Base-by-base conservation (phyloP, 1,140 invertebrate species). In the Aphelinus atriplicis region DNA sequence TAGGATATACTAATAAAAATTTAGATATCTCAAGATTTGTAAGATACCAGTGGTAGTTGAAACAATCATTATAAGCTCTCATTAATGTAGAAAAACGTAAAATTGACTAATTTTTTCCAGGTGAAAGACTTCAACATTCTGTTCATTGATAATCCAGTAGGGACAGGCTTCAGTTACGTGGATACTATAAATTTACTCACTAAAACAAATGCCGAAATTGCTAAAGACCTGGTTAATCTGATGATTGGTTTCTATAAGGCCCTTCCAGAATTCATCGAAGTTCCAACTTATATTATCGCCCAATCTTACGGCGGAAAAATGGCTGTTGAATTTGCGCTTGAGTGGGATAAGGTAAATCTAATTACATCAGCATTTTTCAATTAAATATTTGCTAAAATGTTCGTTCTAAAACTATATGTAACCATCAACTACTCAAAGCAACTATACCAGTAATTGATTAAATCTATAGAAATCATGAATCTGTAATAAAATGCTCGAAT, bases 231-330 rank as follows among this genome's bases (percentile, higher is more conserved):
- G 65, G 87, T 96, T 0, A 88, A 89, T 57, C 85, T 95, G 4
- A 89, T 96, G 81, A 89, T 88, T 82, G 87, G 87, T 2, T 93
- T 96, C 76, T 91, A 92, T 62, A 80, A 88, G 9, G 81, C 86
- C 57, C 80, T 92, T 76, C 91, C 92, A 0, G 88, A 92, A 75
- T 95, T 95, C 81, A 88, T 92, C 80, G 87, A 84, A 3, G 90
- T 93, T 1, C 93, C 94, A 0, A 89, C 95, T 7, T 96, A 95
- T 79, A 95, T 96, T 62, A 94, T 94, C 76, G 93, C 92, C 47
- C 94, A 97, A 82, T 95, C 94, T 0, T 97, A 96, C 85, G 95
- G 95, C 9, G 95, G 95, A 0, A 97, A 97, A 88, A 97, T 97
- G 95, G 92, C 94, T 1, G 91, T 93, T 4, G 93, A 95, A 78